Percentiles rank a stretch among this genome's conserved stretches.
phyloP scores from a whole-genome alignment of 1,140 invertebrate genomes.

The Calliphora vicina region DNA sequence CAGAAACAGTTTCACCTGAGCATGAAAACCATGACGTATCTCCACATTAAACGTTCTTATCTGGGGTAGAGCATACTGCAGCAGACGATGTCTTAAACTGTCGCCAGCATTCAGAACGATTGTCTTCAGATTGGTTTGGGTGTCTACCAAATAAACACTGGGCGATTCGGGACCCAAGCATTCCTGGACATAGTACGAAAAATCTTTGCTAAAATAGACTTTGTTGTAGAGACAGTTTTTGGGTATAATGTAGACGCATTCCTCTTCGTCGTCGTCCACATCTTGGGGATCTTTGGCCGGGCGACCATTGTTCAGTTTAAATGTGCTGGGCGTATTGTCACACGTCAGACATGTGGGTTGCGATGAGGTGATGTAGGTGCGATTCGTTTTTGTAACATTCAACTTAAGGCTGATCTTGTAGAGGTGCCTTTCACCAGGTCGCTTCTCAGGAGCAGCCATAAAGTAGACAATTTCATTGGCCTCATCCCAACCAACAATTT shows the following conservation, averaged over 20 bases:
- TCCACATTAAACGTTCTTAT: conserved; percentile 70
- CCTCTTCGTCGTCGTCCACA: conserved; percentile 40
- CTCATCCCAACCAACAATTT: conserved; percentile 74
- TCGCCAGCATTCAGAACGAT: conserved; percentile 68
- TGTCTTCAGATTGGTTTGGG: conserved; percentile 66
- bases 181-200: conserved; percentile 71
- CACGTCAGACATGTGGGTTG: conserved; percentile 60
- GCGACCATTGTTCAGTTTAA: conserved; percentile 40
- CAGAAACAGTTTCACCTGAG: conserved; percentile 73
- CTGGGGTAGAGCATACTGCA: conserved; percentile 68
- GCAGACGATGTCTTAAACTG: conserved; percentile 64
- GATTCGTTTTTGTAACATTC: conserved; percentile 59
- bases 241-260: conserved; percentile 63
- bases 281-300: conserved; percentile 8
- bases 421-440: conserved; percentile 76
- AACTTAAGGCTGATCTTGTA: conserved; percentile 69
- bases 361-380: conserved; percentile 58
- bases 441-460: conserved; percentile 75
- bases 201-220: conserved; percentile 71
- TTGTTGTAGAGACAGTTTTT: conserved; percentile 72
- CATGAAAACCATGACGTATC: conserved; percentile 64
- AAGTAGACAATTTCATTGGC: conserved; percentile 71
- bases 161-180: conserved; percentile 78
- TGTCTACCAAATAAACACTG: conserved; percentile 69
- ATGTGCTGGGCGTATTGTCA: conserved; percentile 57